Percentiles rank a stretch among this genome's conserved stretches.
These are phyloP conservation scores for Sibirionetta formosa DNA, from an alignment of 2,797 vertebrate genomes.

Conservation along the genomic window DNA sequence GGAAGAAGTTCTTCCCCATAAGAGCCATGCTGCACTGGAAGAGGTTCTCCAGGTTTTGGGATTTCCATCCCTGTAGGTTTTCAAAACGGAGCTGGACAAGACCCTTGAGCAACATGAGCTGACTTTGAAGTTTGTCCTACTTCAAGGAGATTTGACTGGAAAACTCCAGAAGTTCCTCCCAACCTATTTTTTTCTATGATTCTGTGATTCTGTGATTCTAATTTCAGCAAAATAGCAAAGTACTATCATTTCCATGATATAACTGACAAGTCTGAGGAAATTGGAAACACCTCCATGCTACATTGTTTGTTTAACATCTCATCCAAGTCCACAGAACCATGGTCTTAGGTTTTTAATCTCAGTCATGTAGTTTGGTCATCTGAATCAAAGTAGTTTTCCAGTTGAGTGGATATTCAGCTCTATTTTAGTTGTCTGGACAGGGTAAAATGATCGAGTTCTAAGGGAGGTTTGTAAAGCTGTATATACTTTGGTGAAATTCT, in stretches of 20 bases:
- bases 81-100: not conserved
- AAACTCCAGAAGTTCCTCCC: not conserved
- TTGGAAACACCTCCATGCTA: not conserved
- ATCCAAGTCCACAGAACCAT: not conserved
- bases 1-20: not conserved
- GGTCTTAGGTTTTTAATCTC: not conserved
- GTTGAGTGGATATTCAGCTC: not conserved
- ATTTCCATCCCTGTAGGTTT: not conserved
- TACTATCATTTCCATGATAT: not conserved
- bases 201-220: not conserved
- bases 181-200: not conserved
- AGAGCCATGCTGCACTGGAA: not conserved
- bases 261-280: not conserved
- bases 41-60: not conserved
- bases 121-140: not conserved
- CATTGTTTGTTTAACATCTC: not conserved
- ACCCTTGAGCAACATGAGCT: not conserved
- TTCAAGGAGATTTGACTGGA: not conserved
- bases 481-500: not conserved
- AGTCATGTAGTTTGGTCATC: not conserved
- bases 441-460: not conserved
- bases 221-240: not conserved
- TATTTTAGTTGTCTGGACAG: not conserved
- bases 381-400: not conserved
- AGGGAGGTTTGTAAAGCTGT: not conserved